A percentile compares a stretch with the other conserved stretches of the same genome.
Conservation (phyloP, 2,113 vertebrate species). For the Cyprinodon variegatus region DNA sequence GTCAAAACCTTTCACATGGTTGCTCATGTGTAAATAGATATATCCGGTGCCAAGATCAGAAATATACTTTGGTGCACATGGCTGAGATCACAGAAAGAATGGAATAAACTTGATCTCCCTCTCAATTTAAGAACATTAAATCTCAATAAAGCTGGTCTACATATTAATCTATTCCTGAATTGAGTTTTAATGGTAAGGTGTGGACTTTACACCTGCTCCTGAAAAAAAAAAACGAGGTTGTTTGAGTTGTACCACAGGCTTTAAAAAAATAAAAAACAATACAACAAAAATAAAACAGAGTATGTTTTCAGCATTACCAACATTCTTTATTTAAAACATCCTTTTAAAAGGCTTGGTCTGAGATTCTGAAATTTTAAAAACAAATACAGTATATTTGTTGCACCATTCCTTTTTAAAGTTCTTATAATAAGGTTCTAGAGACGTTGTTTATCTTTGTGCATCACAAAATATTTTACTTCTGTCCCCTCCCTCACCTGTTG, state of each 20-base stretch:
- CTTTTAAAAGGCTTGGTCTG: neutral
- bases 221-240: neutral
- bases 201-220: neutral
- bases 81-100: conserved; percentile 22
- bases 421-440: neutral
- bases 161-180: conserved; percentile 1
- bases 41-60: neutral
- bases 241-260: conserved; percentile 1
- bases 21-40: conserved; percentile 3
- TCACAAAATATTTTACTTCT: neutral
- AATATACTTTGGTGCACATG: neutral
- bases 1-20: conserved; percentile 52
- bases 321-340: neutral
- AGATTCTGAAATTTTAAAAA: neutral
- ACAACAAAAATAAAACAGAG: neutral
- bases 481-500: neutral
- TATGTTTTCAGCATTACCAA: neutral
- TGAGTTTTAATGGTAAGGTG: neutral
- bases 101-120: conserved; percentile 4
- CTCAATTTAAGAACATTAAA: neutral
- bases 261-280: neutral
- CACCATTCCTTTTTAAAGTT: neutral
- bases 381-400: neutral
- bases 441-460: neutral
- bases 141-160: conserved; percentile 9